Base-by-base conservation (phyloP, 1,140 invertebrate genomes). In the Drosophila bifasciata region DNA sequence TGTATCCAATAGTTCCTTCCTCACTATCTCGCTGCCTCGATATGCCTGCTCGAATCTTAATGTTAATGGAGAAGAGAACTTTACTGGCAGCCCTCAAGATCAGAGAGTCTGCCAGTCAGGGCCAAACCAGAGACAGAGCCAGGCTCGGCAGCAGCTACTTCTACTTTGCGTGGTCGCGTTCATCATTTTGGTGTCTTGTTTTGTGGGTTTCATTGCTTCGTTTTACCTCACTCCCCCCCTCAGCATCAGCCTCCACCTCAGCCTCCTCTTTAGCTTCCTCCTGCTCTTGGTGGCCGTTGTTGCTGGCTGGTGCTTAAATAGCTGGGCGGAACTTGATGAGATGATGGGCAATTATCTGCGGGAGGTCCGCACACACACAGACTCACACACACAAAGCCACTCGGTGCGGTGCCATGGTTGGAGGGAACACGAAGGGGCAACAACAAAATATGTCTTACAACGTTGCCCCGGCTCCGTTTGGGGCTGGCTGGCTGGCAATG, bases 271-370 rank as follows among this genome's bases (percentile, higher is more conserved):
- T n/a, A n/a, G 9, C 28, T n/a, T 11, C 8, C 28, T 32, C 28
- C 28, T 32, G 28, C 28, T 32, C 8, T 2, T 32, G 3, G 28
- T 32, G 28, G 48, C 52, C 36, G 40, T 67, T 79, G 60, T 76
- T 72, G 66, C 61, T 79, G 61, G 44, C 51, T 15, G 32, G 69
- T 74, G 72, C 77, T 85, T 90, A 90, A 89, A 81, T 79, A 81
- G 81, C 85, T 81, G 89, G 84, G 89, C 76, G 90, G 76, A 81
- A 86, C 88, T 85, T 91, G 90, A 89, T 91, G 89, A 84, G 88
- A 90, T 89, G 90, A 90, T 80, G 90, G 84, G 84, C 84, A 89
- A 89, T 89, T 89, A 89, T 89, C 84, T 88, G 88, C 83, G 86
- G 83, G 83, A 86, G 81, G 88, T 86, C 88, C 78, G 55, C 79